Evolutionary conservation across 1,140 invertebrate species (phyloP), one percentile per base, ranked within the genome.

Genomic region (Cotesia typhae): DNA sequence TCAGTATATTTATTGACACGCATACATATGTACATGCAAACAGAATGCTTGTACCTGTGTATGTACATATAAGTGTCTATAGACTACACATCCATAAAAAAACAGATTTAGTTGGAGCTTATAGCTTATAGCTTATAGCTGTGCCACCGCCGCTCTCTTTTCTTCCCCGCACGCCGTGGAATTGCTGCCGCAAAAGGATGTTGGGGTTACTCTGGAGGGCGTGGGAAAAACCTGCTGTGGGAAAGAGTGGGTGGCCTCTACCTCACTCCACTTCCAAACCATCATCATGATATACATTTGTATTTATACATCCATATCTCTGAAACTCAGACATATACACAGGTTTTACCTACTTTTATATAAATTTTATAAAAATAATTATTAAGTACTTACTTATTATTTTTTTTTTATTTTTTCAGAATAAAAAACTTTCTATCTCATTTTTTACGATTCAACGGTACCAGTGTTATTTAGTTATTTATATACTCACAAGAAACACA

Each of bases 171-270:
- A 55, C 74, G 67, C 78, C 80, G 78, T 82, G 87, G 82, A 85
- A 88, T 86, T 85, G 83, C 83, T 83, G 84, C 85, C 84, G 84
- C 83, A 87, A 86, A 85, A 88, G 90, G 90, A 91, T 91, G 90
- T 92, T 88, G 89, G 90, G 91, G 90, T 91, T 92, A 91, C 87
- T 87, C 88, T 88, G 88, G 89, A 82, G 91, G 91, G 90, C 91
- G 91, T 92, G 91, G 90, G 91, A 92, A 92, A 89, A 92, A 91
- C 89, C 89, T 90, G 89, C 89, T 91, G 90, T 92, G 91, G 91
- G 91, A 92, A 92, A 91, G 90, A 92, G 91, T 91, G 90, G 90
- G 91, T 91, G 90, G 88, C 90, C 89, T 88, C 87, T 87, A 83
- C 84, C 81, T 84, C 85, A 81, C 83, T 83, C 80, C 78, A 81